These are phyloP conservation scores for Smutsia temminckii DNA, from an alignment of 2,797 vertebrate species.

Conservation along the genomic window DNA sequence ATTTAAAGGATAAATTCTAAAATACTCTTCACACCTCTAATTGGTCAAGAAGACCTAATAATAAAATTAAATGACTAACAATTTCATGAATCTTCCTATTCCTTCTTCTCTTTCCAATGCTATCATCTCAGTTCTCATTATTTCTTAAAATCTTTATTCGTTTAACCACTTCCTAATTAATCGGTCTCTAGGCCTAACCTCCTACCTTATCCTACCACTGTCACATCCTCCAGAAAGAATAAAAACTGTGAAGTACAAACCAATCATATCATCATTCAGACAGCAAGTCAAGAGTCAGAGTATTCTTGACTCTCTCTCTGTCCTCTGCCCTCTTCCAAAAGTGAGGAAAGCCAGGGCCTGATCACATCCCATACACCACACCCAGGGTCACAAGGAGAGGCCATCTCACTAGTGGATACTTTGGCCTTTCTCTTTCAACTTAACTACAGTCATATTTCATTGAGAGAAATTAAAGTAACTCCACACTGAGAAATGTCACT, in stretches of 20 bases:
- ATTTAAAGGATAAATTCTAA: slow-evolving; percentile 34
- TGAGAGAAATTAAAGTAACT: slow-evolving; percentile 18
- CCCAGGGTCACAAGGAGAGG: neutral
- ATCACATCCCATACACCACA: neutral
- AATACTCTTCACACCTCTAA: neutral
- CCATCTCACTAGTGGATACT: neutral
- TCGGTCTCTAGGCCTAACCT: neutral
- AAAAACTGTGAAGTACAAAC: slow-evolving; percentile 7
- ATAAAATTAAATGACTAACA: slow-evolving; percentile 13
- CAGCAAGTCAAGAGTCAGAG: neutral
- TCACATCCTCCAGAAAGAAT: neutral
- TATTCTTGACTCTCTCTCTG: neutral
- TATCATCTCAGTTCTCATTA: neutral
- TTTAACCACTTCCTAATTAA: slow-evolving; percentile 25
- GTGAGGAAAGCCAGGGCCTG: neutral
- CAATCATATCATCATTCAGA: neutral
- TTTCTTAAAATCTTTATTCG: neutral
- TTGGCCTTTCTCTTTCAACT: slow-evolving; percentile 3
- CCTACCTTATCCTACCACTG: neutral
- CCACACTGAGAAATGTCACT: neutral
- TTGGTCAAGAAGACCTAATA: neutral
- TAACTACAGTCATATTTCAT: neutral
- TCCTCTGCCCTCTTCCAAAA: neutral
- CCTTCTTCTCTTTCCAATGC: neutral
- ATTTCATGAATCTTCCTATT: neutral